Evolutionary conservation across 2,797 vertebrate genomes (phyloP).

Genomic region (Anguilla pacifica): DNA sequence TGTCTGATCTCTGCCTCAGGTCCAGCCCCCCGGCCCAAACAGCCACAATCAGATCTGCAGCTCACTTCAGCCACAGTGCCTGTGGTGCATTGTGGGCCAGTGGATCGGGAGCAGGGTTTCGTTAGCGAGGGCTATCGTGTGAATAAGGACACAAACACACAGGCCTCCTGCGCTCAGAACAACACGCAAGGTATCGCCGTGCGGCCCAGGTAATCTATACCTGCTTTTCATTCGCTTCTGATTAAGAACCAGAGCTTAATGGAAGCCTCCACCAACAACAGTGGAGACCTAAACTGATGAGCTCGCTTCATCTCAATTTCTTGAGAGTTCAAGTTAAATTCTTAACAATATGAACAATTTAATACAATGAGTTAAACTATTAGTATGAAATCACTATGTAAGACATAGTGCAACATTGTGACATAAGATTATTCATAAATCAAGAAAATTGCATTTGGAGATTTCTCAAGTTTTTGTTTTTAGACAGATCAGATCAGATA

Average conservation of each 20-base stretch:
- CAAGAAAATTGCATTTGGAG: constrained; percentile 1
- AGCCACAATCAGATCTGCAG: background rate
- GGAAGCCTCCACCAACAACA: background rate
- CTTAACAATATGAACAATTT: constrained; percentile 28
- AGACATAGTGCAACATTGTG: background rate
- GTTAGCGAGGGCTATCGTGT: background rate
- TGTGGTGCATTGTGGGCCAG: background rate
- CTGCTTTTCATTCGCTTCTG: background rate
- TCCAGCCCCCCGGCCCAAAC: background rate
- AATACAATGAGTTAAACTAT: constrained; percentile 26
- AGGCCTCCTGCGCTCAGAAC: constrained; percentile 41
- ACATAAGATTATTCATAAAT: background rate
- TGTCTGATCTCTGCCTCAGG: background rate
- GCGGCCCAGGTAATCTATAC: background rate
- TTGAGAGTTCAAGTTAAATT: background rate
- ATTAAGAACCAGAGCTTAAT: constrained; percentile 37
- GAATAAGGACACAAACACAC: background rate
- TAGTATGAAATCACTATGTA: background rate
- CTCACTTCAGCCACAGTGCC: background rate
- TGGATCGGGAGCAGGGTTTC: background rate
- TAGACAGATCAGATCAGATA: background rate
- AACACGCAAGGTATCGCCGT: constrained; percentile 28
- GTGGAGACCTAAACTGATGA: background rate
- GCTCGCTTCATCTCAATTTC: background rate
- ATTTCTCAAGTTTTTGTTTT: background rate